Conservation (phyloP, 2,797 vertebrate genomes). For the Pipistrellus nathusii region DNA sequence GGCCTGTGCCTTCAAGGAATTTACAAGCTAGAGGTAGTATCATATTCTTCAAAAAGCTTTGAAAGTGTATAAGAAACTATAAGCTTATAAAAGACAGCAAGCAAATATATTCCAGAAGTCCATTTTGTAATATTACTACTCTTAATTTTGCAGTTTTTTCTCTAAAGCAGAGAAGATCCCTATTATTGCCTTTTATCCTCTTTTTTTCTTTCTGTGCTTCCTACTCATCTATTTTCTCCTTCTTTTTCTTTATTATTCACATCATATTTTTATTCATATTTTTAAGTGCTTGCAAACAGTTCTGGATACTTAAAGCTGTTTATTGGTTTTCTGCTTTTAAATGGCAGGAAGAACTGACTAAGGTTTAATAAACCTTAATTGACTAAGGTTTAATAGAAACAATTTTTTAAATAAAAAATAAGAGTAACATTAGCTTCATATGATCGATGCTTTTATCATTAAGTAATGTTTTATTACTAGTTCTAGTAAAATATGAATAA, state of each 20-base stretch:
- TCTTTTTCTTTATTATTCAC: conserved; percentile 12
- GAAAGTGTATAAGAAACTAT: conserved; percentile 71
- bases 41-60: conserved; percentile 77
- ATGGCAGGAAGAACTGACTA: neutral
- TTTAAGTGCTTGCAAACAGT: conserved; percentile 24
- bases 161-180: neutral
- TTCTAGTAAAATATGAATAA: conserved; percentile 11
- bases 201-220: neutral
- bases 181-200: neutral
- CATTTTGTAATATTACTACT: neutral
- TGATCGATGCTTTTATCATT: neutral
- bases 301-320: neutral
- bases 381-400: neutral
- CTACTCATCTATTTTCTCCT: neutral
- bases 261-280: conserved; percentile 35
- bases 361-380: no score
- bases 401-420: conserved; percentile 33
- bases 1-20: conserved; percentile 75
- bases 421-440: neutral
- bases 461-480: neutral
- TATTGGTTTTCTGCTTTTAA: conserved; percentile 59
- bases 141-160: neutral
- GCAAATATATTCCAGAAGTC: conserved; percentile 70
- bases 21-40: conserved; percentile 76
- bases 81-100: conserved; percentile 71